Conservation (phyloP, 2,113 vertebrate species). For the Solenodon paradoxus region DNA sequence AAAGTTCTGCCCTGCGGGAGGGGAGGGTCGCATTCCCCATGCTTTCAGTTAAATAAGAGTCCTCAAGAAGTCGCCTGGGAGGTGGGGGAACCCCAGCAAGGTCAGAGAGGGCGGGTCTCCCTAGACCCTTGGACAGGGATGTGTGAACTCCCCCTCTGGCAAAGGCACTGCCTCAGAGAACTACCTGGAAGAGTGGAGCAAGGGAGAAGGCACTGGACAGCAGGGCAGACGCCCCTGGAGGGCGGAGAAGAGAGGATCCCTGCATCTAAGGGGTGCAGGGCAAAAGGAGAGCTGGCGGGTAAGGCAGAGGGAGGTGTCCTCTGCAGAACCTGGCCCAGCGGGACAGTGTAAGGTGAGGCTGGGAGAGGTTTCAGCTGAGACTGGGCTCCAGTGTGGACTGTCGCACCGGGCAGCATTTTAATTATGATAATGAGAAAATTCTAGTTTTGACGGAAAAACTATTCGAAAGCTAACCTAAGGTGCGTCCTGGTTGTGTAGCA, state of each 20-base stretch:
- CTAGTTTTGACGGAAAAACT: not conserved
- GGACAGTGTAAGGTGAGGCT: not conserved
- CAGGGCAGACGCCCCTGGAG: no score
- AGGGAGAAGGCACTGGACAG: no score
- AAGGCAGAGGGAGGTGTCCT: no score
- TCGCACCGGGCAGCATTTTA: not conserved
- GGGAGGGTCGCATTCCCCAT: not conserved
- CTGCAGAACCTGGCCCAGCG: not conserved
- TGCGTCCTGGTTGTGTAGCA: no score
- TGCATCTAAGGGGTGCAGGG: no score
- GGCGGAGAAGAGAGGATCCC: not conserved
- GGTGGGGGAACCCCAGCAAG: no score
- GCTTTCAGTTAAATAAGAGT: not conserved
- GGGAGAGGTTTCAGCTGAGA: not conserved
- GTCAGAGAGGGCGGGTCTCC: no score
- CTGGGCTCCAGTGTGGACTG: not conserved
- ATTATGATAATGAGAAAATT: not conserved
- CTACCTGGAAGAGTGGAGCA: not conserved
- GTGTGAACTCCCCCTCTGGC: not conserved
- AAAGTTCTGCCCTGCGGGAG: not conserved
- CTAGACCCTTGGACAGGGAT: not conserved
- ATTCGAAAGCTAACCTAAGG: not conserved
- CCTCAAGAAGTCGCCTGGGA: not conserved
- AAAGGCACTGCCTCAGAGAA: no score
- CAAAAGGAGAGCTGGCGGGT: not conserved